Base-by-base conservation (phyloP, 2,888 invertebrate species). In the Acrobasis consociella region DNA sequence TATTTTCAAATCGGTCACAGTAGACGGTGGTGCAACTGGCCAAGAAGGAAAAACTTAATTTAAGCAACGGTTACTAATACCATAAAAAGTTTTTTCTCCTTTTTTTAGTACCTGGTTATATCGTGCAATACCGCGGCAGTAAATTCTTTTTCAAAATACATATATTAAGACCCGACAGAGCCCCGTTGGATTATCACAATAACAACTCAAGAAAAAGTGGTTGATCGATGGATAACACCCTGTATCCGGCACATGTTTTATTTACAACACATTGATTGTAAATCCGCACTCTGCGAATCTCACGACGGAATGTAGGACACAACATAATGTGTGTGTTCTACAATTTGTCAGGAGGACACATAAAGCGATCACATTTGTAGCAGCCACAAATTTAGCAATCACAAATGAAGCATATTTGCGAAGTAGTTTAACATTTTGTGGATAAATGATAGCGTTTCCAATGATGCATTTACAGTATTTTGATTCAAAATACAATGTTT, bases 241-340 rank as follows among this genome's bases (percentile, higher is more conserved):
- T 39, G 55, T 52, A 52, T 31, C 22, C 22, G 22, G 22, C 53
- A 38, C 39, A 56, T 56, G 56, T 56, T 56, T 56, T 56, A 56
- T 56, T 52, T 15, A 55, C 55, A 55, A 39, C 56, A 56, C 42
- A 56, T 56, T 56, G 56, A 56, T 56, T 56, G 56, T 56, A 56
- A 56, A 56, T 56, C 13, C 42, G 5, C 16, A 37, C n/a, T 9
- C 52, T 8, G 39, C 11, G 46, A 22, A 22, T n/a, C 22, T 56
- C 55, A 39, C 15, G 11, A 11, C 13, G 56, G 56, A n/a, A 56
- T 56, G 42, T 56, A 17, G 56, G 42, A 17, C 56, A 46, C 17
- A 56, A 46, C 38, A 50, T 59, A 39, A 50, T 50, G 37, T 17
- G 49, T 50, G 38, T 59, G 31, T 49, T 17, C 31, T 31, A 15